phyloP scores from a whole-genome alignment of 2,113 vertebrate genomes.

The Cyprinus carpio region DNA sequence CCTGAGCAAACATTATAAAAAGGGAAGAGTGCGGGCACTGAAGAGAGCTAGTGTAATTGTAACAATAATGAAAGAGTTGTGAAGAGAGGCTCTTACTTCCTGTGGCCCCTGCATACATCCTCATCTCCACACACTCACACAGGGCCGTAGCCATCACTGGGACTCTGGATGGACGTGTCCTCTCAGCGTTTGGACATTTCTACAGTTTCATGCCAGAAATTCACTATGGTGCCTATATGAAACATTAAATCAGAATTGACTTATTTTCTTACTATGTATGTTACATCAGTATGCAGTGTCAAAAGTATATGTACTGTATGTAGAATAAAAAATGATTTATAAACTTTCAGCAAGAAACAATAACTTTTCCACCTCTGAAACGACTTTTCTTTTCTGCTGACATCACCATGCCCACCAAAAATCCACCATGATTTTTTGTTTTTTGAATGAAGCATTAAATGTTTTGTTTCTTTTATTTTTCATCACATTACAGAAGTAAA shows the following conservation, averaged over 20 bases:
- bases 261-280: neutral
- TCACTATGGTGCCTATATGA: neutral
- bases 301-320: neutral
- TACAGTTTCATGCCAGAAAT: neutral
- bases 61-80: slow-evolving; percentile 60
- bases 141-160: neutral
- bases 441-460: neutral
- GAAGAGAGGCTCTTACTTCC: slow-evolving; percentile 44
- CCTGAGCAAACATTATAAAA: slow-evolving; percentile 75
- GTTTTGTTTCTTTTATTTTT: neutral
- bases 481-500: neutral
- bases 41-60: slow-evolving; percentile 67
- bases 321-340: neutral
- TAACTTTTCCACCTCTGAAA: neutral
- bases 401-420: neutral
- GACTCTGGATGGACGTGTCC: neutral
- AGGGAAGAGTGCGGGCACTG: slow-evolving; percentile 65
- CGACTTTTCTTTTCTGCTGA: neutral
- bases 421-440: too few relatives aligned
- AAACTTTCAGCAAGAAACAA: neutral
- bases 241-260: neutral
- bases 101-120: slow-evolving; percentile 9
- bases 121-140: slow-evolving; percentile 13
- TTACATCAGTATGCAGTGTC: neutral
- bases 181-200: neutral